These are phyloP conservation scores for Falco rusticolus DNA, from an alignment of 2,797 vertebrate species.

Conservation along the genomic window DNA sequence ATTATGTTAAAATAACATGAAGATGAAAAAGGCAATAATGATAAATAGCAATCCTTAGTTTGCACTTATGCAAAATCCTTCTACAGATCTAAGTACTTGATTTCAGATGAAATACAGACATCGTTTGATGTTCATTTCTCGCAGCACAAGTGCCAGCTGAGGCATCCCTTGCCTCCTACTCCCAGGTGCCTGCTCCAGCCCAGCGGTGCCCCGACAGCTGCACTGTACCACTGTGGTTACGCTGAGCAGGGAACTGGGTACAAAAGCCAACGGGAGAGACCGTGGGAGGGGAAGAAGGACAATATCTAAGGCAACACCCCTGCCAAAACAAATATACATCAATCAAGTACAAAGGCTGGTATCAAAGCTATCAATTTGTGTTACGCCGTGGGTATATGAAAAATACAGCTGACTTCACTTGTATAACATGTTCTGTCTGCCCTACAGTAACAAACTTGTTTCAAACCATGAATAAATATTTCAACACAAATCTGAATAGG, in stretches of 20 bases:
- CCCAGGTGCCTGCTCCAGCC: not conserved
- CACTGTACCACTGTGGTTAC: not conserved
- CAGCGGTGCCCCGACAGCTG: not conserved
- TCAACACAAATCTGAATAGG: slow-evolving; percentile 37
- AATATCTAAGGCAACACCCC: not conserved
- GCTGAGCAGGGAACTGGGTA: not conserved
- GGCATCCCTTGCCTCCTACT: slow-evolving; percentile 35
- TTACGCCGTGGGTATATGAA: not conserved
- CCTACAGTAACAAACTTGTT: slow-evolving; percentile 45
- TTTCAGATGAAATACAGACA: slow-evolving; percentile 41
- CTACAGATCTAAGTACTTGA: slow-evolving; percentile 41
- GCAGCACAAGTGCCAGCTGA: not conserved
- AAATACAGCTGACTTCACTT: slow-evolving; percentile 12
- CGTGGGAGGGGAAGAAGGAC: not conserved
- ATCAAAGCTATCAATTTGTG: slow-evolving; percentile 33
- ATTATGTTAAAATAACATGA: slow-evolving; percentile 24
- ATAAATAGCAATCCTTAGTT: slow-evolving; percentile 48
- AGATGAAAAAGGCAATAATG: slow-evolving; percentile 64
- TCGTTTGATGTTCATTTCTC: slow-evolving; percentile 29
- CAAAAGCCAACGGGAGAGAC: not conserved
- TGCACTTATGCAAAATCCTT: slow-evolving; percentile 64
- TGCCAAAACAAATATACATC: slow-evolving; percentile 28
- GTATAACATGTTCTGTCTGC: slow-evolving; percentile 39
- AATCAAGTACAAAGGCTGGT: not conserved
- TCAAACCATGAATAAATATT: slow-evolving; percentile 29